Evolutionary conservation across 2,888 invertebrate species (phyloP).

Genomic region (Mystacides longicornis): DNA sequence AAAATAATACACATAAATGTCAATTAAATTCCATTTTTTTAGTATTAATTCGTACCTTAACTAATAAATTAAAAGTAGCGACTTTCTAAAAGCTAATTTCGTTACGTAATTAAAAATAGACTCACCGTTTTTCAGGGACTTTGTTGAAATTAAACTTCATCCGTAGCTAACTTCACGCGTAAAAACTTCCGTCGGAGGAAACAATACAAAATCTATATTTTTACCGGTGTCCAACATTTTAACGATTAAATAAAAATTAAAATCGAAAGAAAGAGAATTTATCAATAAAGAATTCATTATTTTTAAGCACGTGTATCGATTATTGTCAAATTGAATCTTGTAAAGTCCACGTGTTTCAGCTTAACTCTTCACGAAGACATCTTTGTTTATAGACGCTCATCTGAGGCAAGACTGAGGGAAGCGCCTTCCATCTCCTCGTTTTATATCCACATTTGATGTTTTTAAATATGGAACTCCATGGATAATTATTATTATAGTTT

Average conservation of each 20-base stretch:
- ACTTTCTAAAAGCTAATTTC: conserved; percentile 8
- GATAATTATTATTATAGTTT: not conserved
- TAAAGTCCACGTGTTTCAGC: not conserved
- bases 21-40: not conserved
- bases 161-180: conserved; percentile 19
- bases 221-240: not conserved
- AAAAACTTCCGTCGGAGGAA: conserved; percentile 16
- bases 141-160: conserved; percentile 13
- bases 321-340: too few species aligned
- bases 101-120: conserved; percentile 21
- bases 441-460: conserved; percentile 16
- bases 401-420: conserved; percentile 16
- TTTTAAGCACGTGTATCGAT: too few species aligned
- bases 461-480: conserved; percentile 11
- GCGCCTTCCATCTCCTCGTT: conserved; percentile 5
- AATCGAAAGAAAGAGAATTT: too few species aligned
- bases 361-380: not conserved
- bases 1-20: not conserved
- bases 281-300: too few species aligned
- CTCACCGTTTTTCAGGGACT: conserved; percentile 22
- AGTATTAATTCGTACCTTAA: not conserved
- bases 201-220: not conserved
- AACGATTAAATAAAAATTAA: too few species aligned
- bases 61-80: conserved; percentile 1
- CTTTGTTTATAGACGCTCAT: conserved; percentile 22